A percentile compares a stretch with the other conserved stretches of the same genome.
Evolutionary conservation across 1,140 invertebrate species (phyloP).

Genomic region (Glossosoma conforme): DNA sequence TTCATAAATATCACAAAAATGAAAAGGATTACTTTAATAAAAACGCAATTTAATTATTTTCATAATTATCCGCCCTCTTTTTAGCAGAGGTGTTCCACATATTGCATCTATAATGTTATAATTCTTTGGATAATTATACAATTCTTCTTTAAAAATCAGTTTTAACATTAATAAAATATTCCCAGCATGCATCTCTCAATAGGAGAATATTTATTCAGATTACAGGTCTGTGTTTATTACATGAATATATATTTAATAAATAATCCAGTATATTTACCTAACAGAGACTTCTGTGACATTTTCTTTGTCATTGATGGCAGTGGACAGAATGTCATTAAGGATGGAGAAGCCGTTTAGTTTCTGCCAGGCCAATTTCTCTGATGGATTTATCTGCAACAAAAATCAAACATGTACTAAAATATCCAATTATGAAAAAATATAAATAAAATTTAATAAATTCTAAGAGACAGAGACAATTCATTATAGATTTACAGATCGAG

Average conservation of each 20-base stretch:
- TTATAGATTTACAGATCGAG: too few relatives aligned
- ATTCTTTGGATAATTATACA: too few relatives aligned
- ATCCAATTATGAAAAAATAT: too few relatives aligned
- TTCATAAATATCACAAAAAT: background rate
- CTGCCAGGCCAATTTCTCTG: constrained; percentile 28
- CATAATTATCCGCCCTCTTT: too few relatives aligned
- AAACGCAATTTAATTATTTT: background rate
- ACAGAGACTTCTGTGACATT: constrained; percentile 21
- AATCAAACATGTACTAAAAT: background rate
- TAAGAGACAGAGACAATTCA: too few relatives aligned
- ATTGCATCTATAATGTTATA: too few relatives aligned
- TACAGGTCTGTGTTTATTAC: too few relatives aligned
- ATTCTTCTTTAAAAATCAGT: background rate
- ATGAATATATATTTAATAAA: too few relatives aligned
- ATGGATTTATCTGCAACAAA: constrained; percentile 24
- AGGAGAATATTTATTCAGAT: background rate
- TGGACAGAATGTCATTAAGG: constrained; percentile 28
- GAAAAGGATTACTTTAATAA: background rate
- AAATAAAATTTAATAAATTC: too few relatives aligned
- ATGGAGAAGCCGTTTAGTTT: constrained; percentile 30
- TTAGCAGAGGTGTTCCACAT: too few relatives aligned
- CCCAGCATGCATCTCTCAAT: background rate
- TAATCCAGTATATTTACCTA: constrained; percentile 13
- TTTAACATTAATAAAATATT: background rate
- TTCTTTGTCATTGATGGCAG: constrained; percentile 27